These are phyloP conservation scores for rat (Rattus norvegicus) DNA, from an alignment of 2,113 vertebrate species.

Conservation along the genomic window GRCr8 NC_086028.1:55889501-55890000, in stretches of 20 bases:
- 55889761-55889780: too few species aligned
- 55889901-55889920: neutral
- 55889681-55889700: neutral
- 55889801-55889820: neutral
- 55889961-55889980: constrained; percentile 11
- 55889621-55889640: neutral
- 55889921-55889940: neutral
- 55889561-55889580: constrained; percentile 44
- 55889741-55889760: too few species aligned
- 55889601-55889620: neutral
- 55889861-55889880: neutral
- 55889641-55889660: neutral
- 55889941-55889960: neutral
- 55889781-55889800: neutral
- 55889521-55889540: neutral
- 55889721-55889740: neutral
- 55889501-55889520: neutral
- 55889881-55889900: constrained; percentile 4
- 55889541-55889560: neutral
- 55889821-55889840: neutral
- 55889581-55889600: constrained; percentile 25
- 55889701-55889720: neutral
- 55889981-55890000: neutral
- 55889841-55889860: neutral
- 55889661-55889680: neutral